Evolutionary conservation across 2,888 invertebrate species (phyloP).

Genomic region (Eristalinus aeneus): DNA sequence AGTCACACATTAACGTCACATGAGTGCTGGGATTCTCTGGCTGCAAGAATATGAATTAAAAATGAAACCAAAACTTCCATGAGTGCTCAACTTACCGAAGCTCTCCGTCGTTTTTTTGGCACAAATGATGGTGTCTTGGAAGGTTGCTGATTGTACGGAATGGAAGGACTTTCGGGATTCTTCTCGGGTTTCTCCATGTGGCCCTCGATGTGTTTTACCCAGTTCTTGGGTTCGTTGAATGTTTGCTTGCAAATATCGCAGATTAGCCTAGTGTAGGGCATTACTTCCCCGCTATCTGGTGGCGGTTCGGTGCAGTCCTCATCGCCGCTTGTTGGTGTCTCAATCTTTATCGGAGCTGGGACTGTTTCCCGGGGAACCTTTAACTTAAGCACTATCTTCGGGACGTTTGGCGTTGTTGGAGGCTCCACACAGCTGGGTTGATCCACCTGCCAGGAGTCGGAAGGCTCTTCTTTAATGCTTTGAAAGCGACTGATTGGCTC

Average conservation of each 20-base stretch:
- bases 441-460: slow-evolving; percentile 84
- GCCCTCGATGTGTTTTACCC: slow-evolving; percentile 91
- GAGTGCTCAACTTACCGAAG: slow-evolving; percentile 80
- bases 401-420: not conserved
- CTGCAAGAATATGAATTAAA: not conserved
- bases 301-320: slow-evolving; percentile 78
- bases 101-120: slow-evolving; percentile 82
- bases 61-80: not conserved
- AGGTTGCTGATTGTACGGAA: slow-evolving; percentile 52
- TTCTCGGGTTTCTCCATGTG: slow-evolving; percentile 84
- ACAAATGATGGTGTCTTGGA: slow-evolving; percentile 73
- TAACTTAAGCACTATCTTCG: slow-evolving; percentile 46
- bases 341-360: slow-evolving; percentile 72
- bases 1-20: slow-evolving; percentile 56
- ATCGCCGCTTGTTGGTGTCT: slow-evolving; percentile 49
- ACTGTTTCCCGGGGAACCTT: slow-evolving; percentile 38
- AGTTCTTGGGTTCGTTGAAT: slow-evolving; percentile 90
- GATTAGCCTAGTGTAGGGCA: slow-evolving; percentile 87
- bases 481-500: slow-evolving; percentile 49
- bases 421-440: slow-evolving; percentile 20
- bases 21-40: slow-evolving; percentile 33
- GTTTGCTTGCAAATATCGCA: slow-evolving; percentile 93
- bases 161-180: slow-evolving; percentile 36
- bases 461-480: slow-evolving; percentile 84
- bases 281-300: slow-evolving; percentile 72